Base-by-base conservation (phyloP, 2,888 invertebrate genomes). In the Dendrolimus pini region DNA sequence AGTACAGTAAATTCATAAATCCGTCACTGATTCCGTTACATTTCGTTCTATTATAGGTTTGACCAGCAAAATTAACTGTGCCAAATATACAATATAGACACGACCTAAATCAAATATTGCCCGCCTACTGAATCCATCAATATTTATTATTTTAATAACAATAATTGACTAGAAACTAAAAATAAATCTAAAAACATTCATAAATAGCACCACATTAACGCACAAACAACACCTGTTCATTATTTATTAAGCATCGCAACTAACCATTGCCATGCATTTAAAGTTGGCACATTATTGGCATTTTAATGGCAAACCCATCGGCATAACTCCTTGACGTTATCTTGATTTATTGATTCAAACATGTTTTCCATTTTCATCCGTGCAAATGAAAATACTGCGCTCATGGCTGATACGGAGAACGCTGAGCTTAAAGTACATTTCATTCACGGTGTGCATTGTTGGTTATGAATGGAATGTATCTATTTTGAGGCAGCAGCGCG, bases 211-310 rank as follows among this genome's bases (percentile, higher is more conserved):
- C 8, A 47, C 47, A 12, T 47, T 64, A 69, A 77, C 80, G 78
- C 80, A 74, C 71, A 66, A 70, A 62, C 68, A 66, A 72, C 66
- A 68, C 72, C 76, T 76, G 72, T 64, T 69, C 66, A 69, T 74
- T 68, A 67, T 69, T 74, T 71, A 75, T 74, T 74, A 74, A 70
- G 10, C 71, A 71, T 76, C 72, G 71, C 73, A 78, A 80, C 74
- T 74, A 72, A 66, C 68, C 68, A 69, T 77, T 77, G 47, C 9
- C 12, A 47, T 80, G 80, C 77, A 80, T 80, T 79, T 72, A 70
- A 75, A 82, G 74, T 84, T 85, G 84, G 84, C 80, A 83, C 74
- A 80, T 79, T 78, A 78, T 78, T 79, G 83, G 85, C 63, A 88
- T 87, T 83, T 85, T 82, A 85, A 88, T 85, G 77, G 83, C 77